These are phyloP conservation scores for Dipodomys merriami DNA, from an alignment of 2,113 vertebrate genomes.

Conservation along the genomic window DNA sequence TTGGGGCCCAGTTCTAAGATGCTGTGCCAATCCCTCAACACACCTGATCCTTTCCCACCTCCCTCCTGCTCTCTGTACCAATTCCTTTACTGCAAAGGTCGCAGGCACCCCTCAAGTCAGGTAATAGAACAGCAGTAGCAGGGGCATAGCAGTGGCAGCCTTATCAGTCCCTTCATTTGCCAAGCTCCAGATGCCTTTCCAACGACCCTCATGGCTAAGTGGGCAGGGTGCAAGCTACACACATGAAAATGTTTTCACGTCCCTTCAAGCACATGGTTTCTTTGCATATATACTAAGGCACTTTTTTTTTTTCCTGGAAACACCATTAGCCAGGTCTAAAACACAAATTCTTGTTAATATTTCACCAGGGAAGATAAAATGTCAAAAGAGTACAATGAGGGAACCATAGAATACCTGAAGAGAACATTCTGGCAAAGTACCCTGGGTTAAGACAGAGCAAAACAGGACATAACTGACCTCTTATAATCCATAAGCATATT, in stretches of 20 bases:
- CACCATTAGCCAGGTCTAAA: not conserved
- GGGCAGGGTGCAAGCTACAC: too few relatives aligned
- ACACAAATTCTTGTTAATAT: not conserved
- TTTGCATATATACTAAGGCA: too few relatives aligned
- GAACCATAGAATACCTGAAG: not conserved
- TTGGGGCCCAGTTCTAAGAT: not conserved
- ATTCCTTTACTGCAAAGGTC: not conserved
- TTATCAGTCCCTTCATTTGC: not conserved
- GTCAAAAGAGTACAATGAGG: too few relatives aligned
- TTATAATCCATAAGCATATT: not conserved
- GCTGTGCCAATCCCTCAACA: too few relatives aligned
- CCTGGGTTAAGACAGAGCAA: not conserved
- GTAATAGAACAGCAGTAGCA: fast-evolving
- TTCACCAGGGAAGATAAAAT: not conserved
- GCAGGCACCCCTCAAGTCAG: not conserved
- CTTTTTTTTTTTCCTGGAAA: too few relatives aligned
- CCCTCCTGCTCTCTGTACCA: not conserved
- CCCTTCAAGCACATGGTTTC: fast-evolving
- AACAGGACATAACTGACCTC: not conserved
- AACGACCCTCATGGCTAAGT: not conserved
- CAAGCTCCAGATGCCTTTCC: not conserved
- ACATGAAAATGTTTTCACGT: not conserved
- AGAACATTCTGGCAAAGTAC: not conserved
- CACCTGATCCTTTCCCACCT: not conserved
- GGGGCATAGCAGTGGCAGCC: fast-evolving